Base-by-base conservation (phyloP, 1,140 invertebrate species). In the Papilio polyxenes region DNA sequence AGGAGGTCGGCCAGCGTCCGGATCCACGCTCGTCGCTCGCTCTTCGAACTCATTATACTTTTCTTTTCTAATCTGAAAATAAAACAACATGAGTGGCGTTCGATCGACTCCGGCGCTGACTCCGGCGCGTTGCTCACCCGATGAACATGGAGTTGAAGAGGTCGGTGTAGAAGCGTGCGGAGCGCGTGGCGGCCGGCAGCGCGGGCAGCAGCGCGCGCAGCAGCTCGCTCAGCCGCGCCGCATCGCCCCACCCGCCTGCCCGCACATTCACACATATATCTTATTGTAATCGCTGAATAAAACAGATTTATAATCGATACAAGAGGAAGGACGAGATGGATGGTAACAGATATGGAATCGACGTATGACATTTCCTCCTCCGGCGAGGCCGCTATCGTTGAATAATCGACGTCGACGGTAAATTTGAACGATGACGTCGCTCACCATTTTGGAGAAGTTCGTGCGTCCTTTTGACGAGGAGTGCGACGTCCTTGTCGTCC, bases 1-100 rank as follows among this genome's bases (percentile, higher is more conserved):
- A 92, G 49, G 51, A 89, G 92, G 13, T 91, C 91, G 0, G 84
- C 84, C n/a, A 92, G 17, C 49, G 83, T 88, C 8, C 84, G 83
- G 49, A 90, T 87, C 90, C 91, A 93, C 0, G 83, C 49, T 80
- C 91, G 88, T 7, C 91, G 85, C 80, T 93, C 91, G 80, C 86
- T 91, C 81, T 89, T 92, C 0, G 89, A 91, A 31, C 76, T 88
- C 15, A 89, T 69, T n/a, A 91, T 81, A 9, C 72, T 87, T 84
- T 90, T 92, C 76, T 86, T 86, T 48, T 88, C 83, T 23, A 92
- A 82, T 20, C 92, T 93, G 86, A n/a, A 85, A 87, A 76, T 23
- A 75, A 74, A 44, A 20, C 8, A 10, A 62, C 6, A 62, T 23
- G 59, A 62, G 56, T 59, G 56, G 4, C 15, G n/a, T 53, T 53